Conservation (phyloP, 1,140 invertebrate species). For the Drosophila prosaltans region DNA sequence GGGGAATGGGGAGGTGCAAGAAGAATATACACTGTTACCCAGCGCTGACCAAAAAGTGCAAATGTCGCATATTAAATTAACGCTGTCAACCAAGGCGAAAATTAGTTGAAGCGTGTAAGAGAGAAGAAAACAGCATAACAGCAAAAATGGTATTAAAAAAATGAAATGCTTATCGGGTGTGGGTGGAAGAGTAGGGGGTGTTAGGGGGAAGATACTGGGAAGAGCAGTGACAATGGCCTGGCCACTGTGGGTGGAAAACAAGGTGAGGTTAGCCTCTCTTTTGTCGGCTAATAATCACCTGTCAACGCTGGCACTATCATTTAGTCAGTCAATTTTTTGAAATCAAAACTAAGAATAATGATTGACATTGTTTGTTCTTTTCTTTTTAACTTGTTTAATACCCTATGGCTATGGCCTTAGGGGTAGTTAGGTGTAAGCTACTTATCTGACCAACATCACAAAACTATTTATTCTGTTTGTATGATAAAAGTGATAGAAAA, state of each 20-base stretch:
- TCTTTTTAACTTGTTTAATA: slow-evolving; percentile 17
- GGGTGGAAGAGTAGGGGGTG: slow-evolving; percentile 19
- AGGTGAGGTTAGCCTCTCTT: background rate
- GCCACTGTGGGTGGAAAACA: background rate
- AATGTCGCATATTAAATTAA: slow-evolving; percentile 80
- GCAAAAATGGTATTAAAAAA: slow-evolving; percentile 45
- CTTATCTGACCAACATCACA: too few relatives aligned
- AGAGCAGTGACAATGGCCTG: background rate
- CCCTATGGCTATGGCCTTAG: background rate
- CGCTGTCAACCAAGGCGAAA: slow-evolving; percentile 40
- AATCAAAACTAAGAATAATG: too few relatives aligned
- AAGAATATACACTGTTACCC: background rate
- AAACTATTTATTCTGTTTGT: too few relatives aligned
- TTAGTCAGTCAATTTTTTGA: slow-evolving; percentile 37
- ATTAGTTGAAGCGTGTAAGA: slow-evolving; percentile 60
- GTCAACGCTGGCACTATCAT: slow-evolving; percentile 55
- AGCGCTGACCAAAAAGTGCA: slow-evolving; percentile 67
- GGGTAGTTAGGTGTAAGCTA: too few relatives aligned
- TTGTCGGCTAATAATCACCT: slow-evolving; percentile 33
- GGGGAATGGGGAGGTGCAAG: background rate
- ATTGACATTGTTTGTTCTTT: background rate
- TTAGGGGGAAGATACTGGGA: background rate
- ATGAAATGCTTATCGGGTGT: slow-evolving; percentile 37
- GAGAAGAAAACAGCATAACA: slow-evolving; percentile 30
- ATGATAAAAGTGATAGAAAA: too few relatives aligned